phyloP scores from a whole-genome alignment of 1,140 invertebrate genomes.

The Lordiphosa stackelbergi region DNA sequence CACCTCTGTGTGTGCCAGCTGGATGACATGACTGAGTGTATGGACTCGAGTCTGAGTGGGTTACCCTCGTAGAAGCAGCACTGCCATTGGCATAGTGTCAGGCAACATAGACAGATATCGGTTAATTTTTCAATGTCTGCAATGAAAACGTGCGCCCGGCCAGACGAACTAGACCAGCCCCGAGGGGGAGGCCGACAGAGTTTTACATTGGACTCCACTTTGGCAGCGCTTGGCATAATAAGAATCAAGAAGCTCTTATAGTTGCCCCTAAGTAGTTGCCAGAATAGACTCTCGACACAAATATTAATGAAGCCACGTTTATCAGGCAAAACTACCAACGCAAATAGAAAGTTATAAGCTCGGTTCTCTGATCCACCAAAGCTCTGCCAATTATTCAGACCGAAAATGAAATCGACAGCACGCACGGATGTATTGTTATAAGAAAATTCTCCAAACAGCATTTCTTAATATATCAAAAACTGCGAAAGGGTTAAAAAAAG shows the following conservation, averaged over 20 bases:
- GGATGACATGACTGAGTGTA: too few species aligned
- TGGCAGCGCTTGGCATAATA: slow-evolving; percentile 26
- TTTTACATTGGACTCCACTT: slow-evolving; percentile 38
- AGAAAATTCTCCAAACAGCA: too few species aligned
- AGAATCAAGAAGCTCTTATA: slow-evolving; percentile 32
- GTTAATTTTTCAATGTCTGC: slow-evolving; percentile 71
- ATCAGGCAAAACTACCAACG: slow-evolving; percentile 23
- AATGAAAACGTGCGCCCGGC: slow-evolving; percentile 56
- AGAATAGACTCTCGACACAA: slow-evolving; percentile 14
- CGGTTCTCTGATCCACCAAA: too few species aligned
- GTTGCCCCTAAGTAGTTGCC: slow-evolving; percentile 37
- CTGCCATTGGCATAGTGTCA: slow-evolving; percentile 34
- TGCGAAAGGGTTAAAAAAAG: too few species aligned
- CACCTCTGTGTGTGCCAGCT: too few species aligned
- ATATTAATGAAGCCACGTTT: slow-evolving; percentile 59
- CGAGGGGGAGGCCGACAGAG: background rate
- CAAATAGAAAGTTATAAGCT: slow-evolving; percentile 6
- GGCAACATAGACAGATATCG: slow-evolving; percentile 63
- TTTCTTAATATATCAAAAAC: too few species aligned
- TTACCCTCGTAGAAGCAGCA: slow-evolving; percentile 9
- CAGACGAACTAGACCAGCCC: slow-evolving; percentile 12
- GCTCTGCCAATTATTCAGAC: too few species aligned
- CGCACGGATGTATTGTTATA: too few species aligned
- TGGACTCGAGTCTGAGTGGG: too few species aligned
- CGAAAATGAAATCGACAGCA: too few species aligned